Evolutionary conservation across 2,113 vertebrate species (phyloP), one percentile per base, ranked within the genome.

Genomic region (Toxotes chatareus): DNA sequence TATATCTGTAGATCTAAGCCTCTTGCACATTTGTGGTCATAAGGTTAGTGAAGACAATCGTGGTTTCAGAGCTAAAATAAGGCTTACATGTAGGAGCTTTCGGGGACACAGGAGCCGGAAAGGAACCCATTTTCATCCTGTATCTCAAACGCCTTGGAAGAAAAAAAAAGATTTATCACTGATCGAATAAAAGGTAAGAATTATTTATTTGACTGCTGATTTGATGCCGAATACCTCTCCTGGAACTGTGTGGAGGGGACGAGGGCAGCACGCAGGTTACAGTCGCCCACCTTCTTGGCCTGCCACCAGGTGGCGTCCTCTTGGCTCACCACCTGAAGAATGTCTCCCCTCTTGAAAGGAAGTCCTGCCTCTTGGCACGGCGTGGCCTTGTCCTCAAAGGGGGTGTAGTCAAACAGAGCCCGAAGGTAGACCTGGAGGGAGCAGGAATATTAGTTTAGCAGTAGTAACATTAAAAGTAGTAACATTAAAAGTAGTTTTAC

Each of bases 271-370:
- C 97, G 95, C 76, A 99, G 96, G 90, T 97, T 98, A 55, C 95
- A 96, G 73, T 99, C 97, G 7, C 97, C 97, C 3, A 98, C 95
- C 55, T 95, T 95, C 87, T 98, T 99, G 67, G 98, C 98, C 91
- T 99, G 98, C 98, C 97, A 99, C 97, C 98, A 99, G 0, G 96
- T 99, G 68, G 95, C 92, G 34, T 99, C 98, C 0, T 98, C 97
- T 61, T 97, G 97, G 91, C 97, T 97, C 1, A 99, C 97, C 34
- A 99, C 97, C 82, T 99, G 97, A n/a, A 99, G 95, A 75, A 99
- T 78, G 19, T 99, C 96, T 5, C 97, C 90, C 1, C 93, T 91
- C 32, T 95, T 94, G 73, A 99, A 99, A 0, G 97, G 97, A 89
- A 99, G 95, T 44, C 98, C 98, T 0, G 97, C 97, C 85, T 99